These are phyloP conservation scores for Lasioglossum oenotherae DNA, from an alignment of 2,888 invertebrate species.

Conservation along the genomic window DNA sequence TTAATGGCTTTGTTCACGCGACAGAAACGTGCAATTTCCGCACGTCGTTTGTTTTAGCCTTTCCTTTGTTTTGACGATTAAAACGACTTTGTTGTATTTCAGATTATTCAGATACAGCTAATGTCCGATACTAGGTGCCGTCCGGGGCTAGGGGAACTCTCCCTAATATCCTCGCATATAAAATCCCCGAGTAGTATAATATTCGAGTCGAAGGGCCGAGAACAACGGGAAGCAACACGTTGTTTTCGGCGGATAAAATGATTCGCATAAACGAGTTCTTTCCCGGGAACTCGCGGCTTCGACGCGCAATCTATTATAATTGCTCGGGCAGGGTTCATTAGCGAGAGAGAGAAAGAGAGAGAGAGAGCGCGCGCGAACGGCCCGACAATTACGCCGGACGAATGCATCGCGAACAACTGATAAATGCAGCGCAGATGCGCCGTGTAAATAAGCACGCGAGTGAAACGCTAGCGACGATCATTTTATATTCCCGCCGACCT, in stretches of 20 bases:
- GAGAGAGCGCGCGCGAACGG: too few species aligned
- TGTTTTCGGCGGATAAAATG: not conserved
- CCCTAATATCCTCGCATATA: too few species aligned
- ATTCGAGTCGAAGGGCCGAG: not conserved
- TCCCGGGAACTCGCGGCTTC: not conserved
- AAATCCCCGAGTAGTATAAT: not conserved
- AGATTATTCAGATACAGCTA: too few species aligned
- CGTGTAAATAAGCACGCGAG: constrained; percentile 20
- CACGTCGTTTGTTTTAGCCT: too few species aligned
- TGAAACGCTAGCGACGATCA: not conserved
- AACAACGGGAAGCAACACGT: not conserved
- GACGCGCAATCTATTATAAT: not conserved
- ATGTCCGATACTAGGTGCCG: too few species aligned
- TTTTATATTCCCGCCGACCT: not conserved
- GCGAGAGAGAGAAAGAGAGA: not conserved
- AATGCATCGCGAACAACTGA: constrained; percentile 1
- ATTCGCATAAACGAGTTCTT: not conserved
- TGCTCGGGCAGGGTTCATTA: not conserved
- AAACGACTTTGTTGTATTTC: too few species aligned
- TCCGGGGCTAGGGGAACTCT: too few species aligned
- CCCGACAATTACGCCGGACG: constrained; percentile 10
- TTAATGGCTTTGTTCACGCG: too few species aligned
- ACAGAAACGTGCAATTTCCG: too few species aligned
- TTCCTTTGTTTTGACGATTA: too few species aligned
- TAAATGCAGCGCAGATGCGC: constrained; percentile 27